Percentiles rank a stretch among this genome's conserved stretches.
These are phyloP conservation scores for Drosophila teissieri DNA, from an alignment of 1,140 invertebrate species.

Conservation along the genomic window DNA sequence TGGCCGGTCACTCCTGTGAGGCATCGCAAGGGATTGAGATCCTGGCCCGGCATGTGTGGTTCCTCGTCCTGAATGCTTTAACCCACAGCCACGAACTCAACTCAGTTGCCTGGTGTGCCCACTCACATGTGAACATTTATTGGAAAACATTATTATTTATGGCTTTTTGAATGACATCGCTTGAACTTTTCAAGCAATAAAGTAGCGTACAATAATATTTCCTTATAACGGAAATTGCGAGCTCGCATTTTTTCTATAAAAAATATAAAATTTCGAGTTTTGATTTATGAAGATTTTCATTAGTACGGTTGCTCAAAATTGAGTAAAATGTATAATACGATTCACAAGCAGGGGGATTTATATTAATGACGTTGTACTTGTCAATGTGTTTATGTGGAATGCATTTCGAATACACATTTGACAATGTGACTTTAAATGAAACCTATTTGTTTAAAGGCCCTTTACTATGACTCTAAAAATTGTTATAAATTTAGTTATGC, in stretches of 20 bases:
- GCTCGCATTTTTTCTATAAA: constrained; percentile 35
- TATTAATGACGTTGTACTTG: not conserved
- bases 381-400: not conserved
- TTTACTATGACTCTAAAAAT: too few relatives aligned
- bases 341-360: constrained; percentile 14
- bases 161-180: constrained; percentile 82
- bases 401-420: too few relatives aligned
- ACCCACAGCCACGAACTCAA: constrained; percentile 7
- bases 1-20: constrained; percentile 46
- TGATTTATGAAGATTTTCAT: constrained; percentile 74
- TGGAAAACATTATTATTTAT: constrained; percentile 84
- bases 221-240: constrained; percentile 44
- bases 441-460: too few relatives aligned
- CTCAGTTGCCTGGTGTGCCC: constrained; percentile 58
- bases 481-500: too few relatives aligned
- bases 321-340: constrained; percentile 12
- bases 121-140: constrained; percentile 84
- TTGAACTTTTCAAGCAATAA: constrained; percentile 83
- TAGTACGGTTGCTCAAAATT: constrained; percentile 39
- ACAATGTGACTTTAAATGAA: too few relatives aligned
- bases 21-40: constrained; percentile 23
- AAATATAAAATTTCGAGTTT: constrained; percentile 48
- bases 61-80: constrained; percentile 16
- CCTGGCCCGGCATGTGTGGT: constrained; percentile 32
- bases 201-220: constrained; percentile 69